A percentile compares a stretch with the other conserved stretches of the same genome.
Conservation (phyloP, 2,888 invertebrate species). For the Napeogenes sylphis region DNA sequence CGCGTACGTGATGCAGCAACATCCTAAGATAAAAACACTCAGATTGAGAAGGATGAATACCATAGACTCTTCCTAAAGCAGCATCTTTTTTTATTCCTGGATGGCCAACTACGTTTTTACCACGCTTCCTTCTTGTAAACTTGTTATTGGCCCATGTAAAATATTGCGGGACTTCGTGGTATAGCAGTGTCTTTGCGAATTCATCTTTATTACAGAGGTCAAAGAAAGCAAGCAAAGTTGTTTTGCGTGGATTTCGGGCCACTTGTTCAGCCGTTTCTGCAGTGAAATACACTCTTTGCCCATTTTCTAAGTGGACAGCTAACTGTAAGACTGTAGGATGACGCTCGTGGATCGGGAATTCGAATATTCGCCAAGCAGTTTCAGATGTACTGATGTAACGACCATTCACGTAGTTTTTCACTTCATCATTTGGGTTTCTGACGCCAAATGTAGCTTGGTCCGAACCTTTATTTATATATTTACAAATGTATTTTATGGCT, state of each 20-base stretch:
- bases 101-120: conserved; percentile 28
- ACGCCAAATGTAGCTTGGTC: too few species aligned
- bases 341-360: not conserved
- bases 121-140: conserved; percentile 25
- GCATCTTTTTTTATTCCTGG: conserved; percentile 31
- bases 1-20: too few species aligned
- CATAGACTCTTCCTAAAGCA: conserved; percentile 36
- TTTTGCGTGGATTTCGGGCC: conserved; percentile 13
- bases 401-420: conserved; percentile 19
- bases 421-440: conserved; percentile 19
- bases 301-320: not conserved
- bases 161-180: too few species aligned
- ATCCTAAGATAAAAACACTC: conserved; percentile 36
- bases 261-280: not conserved
- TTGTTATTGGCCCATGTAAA: conserved; percentile 30
- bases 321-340: conserved; percentile 1
- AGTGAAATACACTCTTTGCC: conserved; percentile 14
- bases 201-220: conserved; percentile 18
- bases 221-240: too few species aligned
- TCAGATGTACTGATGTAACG: too few species aligned
- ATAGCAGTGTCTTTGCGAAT: too few species aligned
- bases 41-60: conserved; percentile 34
- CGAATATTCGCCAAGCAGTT: conserved; percentile 22
- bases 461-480: too few species aligned
- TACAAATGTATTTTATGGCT: too few species aligned